Evolutionary conservation across 1,140 invertebrate genomes (phyloP).

Genomic region (Pachypsylla venusta): DNA sequence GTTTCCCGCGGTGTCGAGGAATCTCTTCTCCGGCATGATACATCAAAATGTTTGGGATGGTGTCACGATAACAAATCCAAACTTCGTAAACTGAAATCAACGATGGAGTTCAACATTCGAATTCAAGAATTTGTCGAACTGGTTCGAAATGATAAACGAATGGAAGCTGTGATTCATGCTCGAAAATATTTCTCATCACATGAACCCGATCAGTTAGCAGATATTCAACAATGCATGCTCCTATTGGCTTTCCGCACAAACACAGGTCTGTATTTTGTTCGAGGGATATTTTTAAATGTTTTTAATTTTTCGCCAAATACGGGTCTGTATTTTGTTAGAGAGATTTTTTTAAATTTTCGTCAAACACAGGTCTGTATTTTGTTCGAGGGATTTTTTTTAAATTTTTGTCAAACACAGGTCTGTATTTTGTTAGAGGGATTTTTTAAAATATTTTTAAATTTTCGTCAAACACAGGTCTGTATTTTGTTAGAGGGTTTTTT

Average conservation of each 20-base stretch:
- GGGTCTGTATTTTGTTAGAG: too few relatives aligned
- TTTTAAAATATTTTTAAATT: too few relatives aligned
- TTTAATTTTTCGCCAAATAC: not conserved
- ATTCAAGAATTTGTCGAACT: slow-evolving; percentile 93
- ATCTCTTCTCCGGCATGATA: slow-evolving; percentile 62
- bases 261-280: slow-evolving; percentile 40
- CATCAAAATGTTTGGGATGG: slow-evolving; percentile 82
- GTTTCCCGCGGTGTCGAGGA: slow-evolving; percentile 77
- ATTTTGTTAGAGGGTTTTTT: too few relatives aligned
- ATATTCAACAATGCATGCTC: slow-evolving; percentile 89
- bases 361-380: too few relatives aligned
- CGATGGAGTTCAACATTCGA: slow-evolving; percentile 80
- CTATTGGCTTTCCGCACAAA: slow-evolving; percentile 77
- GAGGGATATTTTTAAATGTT: not conserved
- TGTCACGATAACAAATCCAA: slow-evolving; percentile 96
- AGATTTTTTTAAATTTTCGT: too few relatives aligned
- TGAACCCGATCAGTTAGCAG: slow-evolving; percentile 70
- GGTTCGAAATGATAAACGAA: slow-evolving; percentile 63
- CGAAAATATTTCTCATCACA: slow-evolving; percentile 78
- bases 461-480: too few relatives aligned
- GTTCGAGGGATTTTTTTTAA: too few relatives aligned
- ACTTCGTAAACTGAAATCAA: slow-evolving; percentile 77
- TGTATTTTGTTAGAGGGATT: too few relatives aligned
- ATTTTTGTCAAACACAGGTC: too few relatives aligned
- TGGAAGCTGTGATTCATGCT: slow-evolving; percentile 88